Conservation (phyloP, 2,797 vertebrate genomes). For the Chloroceryle inda region DNA sequence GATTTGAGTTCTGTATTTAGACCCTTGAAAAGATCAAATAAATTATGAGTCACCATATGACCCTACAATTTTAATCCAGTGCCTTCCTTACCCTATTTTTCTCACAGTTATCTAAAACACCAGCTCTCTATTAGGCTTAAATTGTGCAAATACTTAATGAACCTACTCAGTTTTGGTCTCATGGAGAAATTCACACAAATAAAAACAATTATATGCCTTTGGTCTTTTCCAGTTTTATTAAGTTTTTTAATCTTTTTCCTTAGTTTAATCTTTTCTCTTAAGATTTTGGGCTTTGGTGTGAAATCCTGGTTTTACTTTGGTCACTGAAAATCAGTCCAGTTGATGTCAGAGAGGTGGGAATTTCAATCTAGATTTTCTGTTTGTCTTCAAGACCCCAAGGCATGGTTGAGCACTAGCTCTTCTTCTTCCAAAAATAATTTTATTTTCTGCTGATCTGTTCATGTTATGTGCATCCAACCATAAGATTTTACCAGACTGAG, state of each 20-base stretch:
- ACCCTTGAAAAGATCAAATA: not conserved
- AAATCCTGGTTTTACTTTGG: not conserved
- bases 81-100: not conserved
- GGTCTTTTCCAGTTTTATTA: not conserved
- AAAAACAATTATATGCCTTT: not conserved
- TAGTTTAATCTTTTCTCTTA: not conserved
- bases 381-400: not conserved
- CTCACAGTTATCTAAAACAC: not conserved
- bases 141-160: not conserved
- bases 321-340: not conserved
- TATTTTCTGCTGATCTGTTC: not conserved
- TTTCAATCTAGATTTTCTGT: not conserved
- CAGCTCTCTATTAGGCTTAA: not conserved
- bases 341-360: not conserved
- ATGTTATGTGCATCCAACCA: not conserved
- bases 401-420: not conserved
- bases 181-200: not conserved
- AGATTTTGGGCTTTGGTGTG: not conserved
- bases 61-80: not conserved
- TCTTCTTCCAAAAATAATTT: not conserved
- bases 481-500: not conserved
- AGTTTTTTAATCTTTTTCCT: not conserved
- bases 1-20: not conserved
- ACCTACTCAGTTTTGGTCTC: not conserved
- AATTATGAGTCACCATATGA: not conserved